phyloP scores from a whole-genome alignment of 2,888 invertebrate genomes.

The Polymixis lichenea region DNA sequence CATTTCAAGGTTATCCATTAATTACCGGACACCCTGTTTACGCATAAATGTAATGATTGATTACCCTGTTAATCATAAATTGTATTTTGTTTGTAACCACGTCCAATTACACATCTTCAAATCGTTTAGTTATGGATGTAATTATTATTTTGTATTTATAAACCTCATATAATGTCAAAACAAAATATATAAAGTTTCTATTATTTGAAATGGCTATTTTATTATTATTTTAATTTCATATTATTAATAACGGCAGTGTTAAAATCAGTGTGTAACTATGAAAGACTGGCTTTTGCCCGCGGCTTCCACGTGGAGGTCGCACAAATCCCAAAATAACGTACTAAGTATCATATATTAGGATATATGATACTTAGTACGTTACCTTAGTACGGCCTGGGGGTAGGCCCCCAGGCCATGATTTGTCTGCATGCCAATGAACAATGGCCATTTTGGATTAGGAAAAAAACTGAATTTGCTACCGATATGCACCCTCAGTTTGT shows the following conservation, averaged over 20 bases:
- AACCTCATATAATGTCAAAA: slow-evolving; percentile 24
- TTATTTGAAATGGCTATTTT: slow-evolving; percentile 13
- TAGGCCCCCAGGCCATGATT: background rate
- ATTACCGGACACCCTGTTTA: too few relatives aligned
- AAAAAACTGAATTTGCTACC: too few relatives aligned
- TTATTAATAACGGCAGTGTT: background rate
- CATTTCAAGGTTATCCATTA: too few relatives aligned
- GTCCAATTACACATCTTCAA: slow-evolving; percentile 30
- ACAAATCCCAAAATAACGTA: background rate
- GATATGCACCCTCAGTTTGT: background rate
- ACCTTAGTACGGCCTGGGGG: too few relatives aligned
- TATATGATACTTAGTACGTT: too few relatives aligned
- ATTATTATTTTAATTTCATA: background rate
- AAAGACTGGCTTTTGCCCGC: background rate
- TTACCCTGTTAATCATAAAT: background rate
- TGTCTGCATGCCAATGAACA: background rate
- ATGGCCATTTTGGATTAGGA: background rate
- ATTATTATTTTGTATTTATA: slow-evolving; percentile 40
- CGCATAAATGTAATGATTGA: background rate
- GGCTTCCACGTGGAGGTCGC: background rate
- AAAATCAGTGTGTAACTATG: background rate
- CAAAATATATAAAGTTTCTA: slow-evolving; percentile 41
- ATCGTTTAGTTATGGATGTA: slow-evolving; percentile 41
- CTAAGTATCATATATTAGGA: too few relatives aligned
- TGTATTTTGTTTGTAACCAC: slow-evolving; percentile 6